Evolutionary conservation across 2,113 vertebrate genomes (phyloP), one percentile per base, ranked within the genome.

Genomic region (Sinocyclocheilus anshuiensis): DNA sequence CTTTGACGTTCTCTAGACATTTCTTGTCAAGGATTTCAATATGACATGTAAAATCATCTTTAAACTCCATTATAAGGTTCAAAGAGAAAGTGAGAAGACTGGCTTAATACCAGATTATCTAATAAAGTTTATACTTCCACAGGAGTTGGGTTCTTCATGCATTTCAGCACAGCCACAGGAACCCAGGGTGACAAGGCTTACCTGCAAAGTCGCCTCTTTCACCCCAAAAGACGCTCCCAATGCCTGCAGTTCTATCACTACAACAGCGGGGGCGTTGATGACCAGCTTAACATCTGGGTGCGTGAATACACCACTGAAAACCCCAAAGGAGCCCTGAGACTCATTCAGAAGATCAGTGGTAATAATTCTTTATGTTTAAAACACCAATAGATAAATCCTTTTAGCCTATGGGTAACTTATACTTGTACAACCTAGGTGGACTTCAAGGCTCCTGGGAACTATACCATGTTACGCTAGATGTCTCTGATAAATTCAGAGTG

Each of bases 231-330:
- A 91, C 92, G 90, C 7, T 96, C 93, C 83, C 97, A 99, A 87
- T 99, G 98, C 90, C 89, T 99, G 91, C 94, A 98, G 87, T 98
- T 99, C 93, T 99, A 96, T 92, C 94, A 95, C 82, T 97, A 97
- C 84, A 95, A 96, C 92, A 97, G 94, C 0, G 96, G 95, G 20
- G 90, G 88, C 0, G 29, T 90, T 87, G 90, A 15, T 0, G 95
- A 97, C 87, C 88, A 16, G 0, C 92, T 99, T 61, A 93, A 91
- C 4, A 91, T 99, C 87, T 93, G 89, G 48, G 88, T 97, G 83
- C 93, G 93, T 77, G 95, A 97, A 72, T 98, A 97, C 55, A 89
- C 95, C 0, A 6, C 67, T 45, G 77, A 48, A 8, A 74, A 91
- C 9, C 92, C 91, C 0, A 92, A 90, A 0, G 95, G 97, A 12